These are phyloP conservation scores for Bombus waltoni DNA, from an alignment of 1,140 invertebrate genomes.

Conservation along the genomic window DNA sequence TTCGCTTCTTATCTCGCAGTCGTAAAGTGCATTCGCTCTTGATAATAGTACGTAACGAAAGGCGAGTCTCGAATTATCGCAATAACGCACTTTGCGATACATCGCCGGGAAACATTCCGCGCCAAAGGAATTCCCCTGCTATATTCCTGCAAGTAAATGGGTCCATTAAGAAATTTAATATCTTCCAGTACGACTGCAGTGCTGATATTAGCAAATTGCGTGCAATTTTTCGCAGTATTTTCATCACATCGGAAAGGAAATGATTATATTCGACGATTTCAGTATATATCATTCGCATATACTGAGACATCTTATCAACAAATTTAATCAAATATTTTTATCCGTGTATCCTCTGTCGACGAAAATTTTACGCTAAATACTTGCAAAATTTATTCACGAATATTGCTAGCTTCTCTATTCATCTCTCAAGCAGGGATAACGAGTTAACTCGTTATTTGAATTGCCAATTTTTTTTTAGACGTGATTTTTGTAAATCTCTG, in stretches of 20 bases:
- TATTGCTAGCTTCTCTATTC: no score
- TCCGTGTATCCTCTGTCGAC: no score
- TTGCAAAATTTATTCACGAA: no score
- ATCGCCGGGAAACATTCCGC: background rate
- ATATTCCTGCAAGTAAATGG: background rate
- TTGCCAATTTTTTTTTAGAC: no score
- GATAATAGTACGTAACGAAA: slow-evolving; percentile 44
- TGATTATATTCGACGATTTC: no score
- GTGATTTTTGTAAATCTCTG: no score
- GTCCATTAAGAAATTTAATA: background rate
- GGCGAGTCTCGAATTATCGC: slow-evolving; percentile 30
- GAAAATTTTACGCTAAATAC: no score
- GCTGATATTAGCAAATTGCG: background rate
- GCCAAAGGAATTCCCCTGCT: background rate
- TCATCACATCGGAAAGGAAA: background rate
- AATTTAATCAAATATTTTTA: no score
- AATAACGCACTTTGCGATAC: slow-evolving; percentile 15
- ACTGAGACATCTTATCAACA: no score
- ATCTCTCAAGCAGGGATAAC: no score
- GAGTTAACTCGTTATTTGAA: no score
- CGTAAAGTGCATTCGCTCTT: slow-evolving; percentile 49
- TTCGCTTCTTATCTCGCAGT: slow-evolving; percentile 46
- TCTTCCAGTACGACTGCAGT: background rate
- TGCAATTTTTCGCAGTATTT: background rate
- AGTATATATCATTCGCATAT: no score